Conservation (phyloP, 2,797 vertebrate genomes). For the Tarsius wallacei region DNA sequence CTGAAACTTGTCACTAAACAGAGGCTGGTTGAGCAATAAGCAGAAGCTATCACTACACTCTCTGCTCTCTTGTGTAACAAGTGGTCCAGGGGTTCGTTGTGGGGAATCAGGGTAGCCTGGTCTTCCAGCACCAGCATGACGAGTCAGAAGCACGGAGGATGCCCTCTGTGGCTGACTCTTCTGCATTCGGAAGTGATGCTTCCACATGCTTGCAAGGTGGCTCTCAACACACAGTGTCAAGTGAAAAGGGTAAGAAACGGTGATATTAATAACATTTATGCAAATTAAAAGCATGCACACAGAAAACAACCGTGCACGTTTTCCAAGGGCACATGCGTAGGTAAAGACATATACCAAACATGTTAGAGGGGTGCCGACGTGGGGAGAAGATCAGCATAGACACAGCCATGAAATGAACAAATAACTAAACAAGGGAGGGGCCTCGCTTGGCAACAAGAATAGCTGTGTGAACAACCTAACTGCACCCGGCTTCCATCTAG, state of each 20-base stretch:
- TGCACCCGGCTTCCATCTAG: neutral
- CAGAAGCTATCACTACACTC: neutral
- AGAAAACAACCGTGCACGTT: neutral
- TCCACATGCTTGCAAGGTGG: neutral
- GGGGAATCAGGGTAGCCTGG: neutral
- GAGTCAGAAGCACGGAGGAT: neutral
- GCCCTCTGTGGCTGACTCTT: neutral
- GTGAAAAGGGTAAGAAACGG: constrained; percentile 14
- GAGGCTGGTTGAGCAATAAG: neutral
- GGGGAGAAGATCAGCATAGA: neutral
- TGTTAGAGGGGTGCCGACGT: neutral
- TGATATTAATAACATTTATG: neutral
- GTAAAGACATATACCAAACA: neutral
- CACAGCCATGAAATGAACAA: neutral
- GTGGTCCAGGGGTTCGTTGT: neutral
- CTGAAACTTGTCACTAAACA: neutral
- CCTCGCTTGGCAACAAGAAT: neutral
- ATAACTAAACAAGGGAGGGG: neutral
- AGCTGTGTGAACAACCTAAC: neutral
- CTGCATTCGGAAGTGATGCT: neutral
- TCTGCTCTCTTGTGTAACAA: neutral
- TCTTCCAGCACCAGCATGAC: neutral
- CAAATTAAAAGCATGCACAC: constrained; percentile 54
- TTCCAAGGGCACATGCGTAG: neutral
- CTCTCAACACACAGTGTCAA: neutral